Conservation (phyloP, 2,888 invertebrate species). For the Conchocele bisecta region DNA sequence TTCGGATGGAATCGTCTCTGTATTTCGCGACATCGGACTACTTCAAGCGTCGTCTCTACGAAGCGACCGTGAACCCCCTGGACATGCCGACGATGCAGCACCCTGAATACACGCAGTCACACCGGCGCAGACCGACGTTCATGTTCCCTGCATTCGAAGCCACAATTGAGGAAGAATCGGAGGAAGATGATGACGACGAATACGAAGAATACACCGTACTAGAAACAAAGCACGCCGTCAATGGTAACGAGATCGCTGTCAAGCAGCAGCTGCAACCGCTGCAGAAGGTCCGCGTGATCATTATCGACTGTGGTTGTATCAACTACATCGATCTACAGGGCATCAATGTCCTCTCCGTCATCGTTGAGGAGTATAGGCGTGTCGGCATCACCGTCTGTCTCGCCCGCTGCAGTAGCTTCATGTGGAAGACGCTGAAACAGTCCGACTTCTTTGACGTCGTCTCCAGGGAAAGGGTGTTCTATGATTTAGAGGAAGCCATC, state of each 20-base stretch:
- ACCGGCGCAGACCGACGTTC: too few relatives aligned
- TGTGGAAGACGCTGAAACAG: conserved; percentile 54
- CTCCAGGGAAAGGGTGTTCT: conserved; percentile 51
- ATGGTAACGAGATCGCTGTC: background rate
- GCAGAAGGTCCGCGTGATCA: conserved; percentile 42
- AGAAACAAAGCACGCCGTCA: too few relatives aligned
- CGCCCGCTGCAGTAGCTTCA: conserved; percentile 52
- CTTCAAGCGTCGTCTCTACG: conserved; percentile 34
- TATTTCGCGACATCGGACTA: conserved; percentile 54
- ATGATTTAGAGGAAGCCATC: conserved; percentile 55
- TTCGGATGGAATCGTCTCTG: conserved; percentile 39
- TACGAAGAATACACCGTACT: too few relatives aligned
- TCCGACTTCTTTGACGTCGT: conserved; percentile 56
- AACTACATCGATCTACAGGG: conserved; percentile 75
- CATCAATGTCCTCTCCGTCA: conserved; percentile 64
- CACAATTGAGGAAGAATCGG: background rate
- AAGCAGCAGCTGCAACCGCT: background rate
- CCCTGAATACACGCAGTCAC: background rate
- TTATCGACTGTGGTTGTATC: conserved; percentile 72
- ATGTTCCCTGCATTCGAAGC: too few relatives aligned
- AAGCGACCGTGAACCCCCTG: conserved; percentile 34
- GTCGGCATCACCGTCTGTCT: conserved; percentile 62
- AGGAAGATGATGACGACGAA: background rate
- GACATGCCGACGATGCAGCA: conserved; percentile 5
- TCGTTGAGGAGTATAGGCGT: conserved; percentile 45